phyloP scores from a whole-genome alignment of 2,113 vertebrate species.

The Dendropsophus ebraccatus region DNA sequence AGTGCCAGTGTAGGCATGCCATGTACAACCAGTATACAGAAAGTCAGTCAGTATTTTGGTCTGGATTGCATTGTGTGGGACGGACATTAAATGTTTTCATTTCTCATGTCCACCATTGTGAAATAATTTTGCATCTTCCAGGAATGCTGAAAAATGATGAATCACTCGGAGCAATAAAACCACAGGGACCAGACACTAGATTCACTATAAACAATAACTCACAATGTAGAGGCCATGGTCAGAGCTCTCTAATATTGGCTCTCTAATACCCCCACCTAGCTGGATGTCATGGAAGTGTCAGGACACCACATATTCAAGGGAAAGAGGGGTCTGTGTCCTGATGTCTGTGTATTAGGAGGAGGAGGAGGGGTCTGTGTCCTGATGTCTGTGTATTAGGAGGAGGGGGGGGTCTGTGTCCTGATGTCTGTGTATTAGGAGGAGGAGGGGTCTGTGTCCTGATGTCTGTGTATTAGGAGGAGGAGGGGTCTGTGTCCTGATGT shows the following conservation, averaged over 20 bases:
- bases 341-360: background rate
- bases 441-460: too few relatives aligned
- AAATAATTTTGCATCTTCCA: constrained; percentile 18
- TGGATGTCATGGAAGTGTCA: background rate
- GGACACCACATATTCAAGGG: background rate
- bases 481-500: too few relatives aligned
- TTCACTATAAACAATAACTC: constrained; percentile 10
- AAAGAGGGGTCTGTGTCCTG: background rate
- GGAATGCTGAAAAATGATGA: constrained; percentile 38
- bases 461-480: too few relatives aligned
- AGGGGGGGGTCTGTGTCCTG: too few relatives aligned
- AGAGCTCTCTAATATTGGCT: background rate
- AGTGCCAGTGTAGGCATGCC: background rate
- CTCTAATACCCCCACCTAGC: constrained; percentile 7
- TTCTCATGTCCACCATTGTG: constrained; percentile 22
- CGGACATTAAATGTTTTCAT: background rate
- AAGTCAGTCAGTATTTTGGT: background rate
- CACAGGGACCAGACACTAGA: background rate
- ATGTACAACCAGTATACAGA: too few relatives aligned
- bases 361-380: too few relatives aligned
- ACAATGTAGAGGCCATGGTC: background rate
- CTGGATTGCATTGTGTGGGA: background rate
- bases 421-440: too few relatives aligned
- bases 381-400: too few relatives aligned
- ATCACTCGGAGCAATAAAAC: constrained; percentile 12